These are phyloP conservation scores for Lasioglossum villosulum DNA, from an alignment of 2,888 invertebrate genomes.

Conservation along the genomic window DNA sequence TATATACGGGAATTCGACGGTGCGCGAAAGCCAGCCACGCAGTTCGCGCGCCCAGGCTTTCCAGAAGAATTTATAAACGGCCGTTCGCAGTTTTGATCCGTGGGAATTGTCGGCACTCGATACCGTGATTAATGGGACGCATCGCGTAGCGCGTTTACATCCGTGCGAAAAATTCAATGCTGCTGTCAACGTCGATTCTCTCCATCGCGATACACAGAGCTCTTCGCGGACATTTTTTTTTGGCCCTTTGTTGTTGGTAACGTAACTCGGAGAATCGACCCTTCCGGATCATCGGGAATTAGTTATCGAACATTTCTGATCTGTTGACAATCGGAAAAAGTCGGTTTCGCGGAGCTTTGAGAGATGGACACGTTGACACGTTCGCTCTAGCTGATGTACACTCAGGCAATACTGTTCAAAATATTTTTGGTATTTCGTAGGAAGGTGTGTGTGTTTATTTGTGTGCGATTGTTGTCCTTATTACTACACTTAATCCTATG, in stretches of 20 bases:
- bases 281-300: conserved; percentile 4
- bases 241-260: not conserved
- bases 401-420: not conserved
- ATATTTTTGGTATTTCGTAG: not conserved
- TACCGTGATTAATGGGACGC: conserved; percentile 17
- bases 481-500: not conserved
- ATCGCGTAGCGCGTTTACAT: conserved; percentile 2
- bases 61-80: conserved; percentile 18
- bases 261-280: conserved; percentile 2
- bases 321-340: too few relatives aligned
- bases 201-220: not conserved
- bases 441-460: not conserved
- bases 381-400: too few relatives aligned
- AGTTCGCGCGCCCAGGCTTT: not conserved
- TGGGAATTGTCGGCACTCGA: conserved; percentile 21
- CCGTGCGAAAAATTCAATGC: conserved; percentile 1
- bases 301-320: conserved; percentile 33
- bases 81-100: conserved; percentile 5
- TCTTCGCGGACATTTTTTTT: not conserved
- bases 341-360: not conserved
- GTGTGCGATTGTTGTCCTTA: not conserved
- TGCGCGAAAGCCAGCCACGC: not conserved
- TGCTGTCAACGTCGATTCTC: conserved; percentile 5
- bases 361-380: not conserved
- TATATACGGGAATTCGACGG: not conserved